Evolutionary conservation across 2,797 vertebrate genomes (phyloP).

Genomic region (Orientallactaga sibirica): DNA sequence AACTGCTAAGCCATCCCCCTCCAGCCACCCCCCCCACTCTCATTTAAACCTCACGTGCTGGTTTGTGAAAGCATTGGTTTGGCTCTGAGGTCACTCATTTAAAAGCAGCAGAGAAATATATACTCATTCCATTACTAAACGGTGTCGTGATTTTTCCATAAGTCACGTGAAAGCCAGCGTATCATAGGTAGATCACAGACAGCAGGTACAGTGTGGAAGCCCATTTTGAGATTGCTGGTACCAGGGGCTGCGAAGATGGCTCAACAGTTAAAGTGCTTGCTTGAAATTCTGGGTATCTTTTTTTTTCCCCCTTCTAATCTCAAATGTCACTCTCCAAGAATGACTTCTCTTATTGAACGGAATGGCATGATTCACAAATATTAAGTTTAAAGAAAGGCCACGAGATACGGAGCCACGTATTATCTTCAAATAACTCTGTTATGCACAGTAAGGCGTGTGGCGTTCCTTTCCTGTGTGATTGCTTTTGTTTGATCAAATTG

Average conservation of each 20-base stretch:
- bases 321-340: conserved; percentile 54
- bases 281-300: background rate
- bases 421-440: conserved; percentile 79
- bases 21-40: no score
- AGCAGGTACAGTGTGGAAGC: conserved; percentile 35
- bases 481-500: conserved; percentile 78
- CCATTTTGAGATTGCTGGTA: conserved; percentile 30
- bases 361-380: conserved; percentile 69
- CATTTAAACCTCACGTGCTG: background rate
- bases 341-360: conserved; percentile 56
- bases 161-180: background rate
- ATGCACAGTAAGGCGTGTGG: conserved; percentile 70
- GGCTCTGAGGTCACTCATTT: background rate
- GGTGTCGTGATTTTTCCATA: background rate
- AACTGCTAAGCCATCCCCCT: no score
- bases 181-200: background rate
- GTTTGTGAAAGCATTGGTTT: background rate
- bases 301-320: conserved; percentile 31
- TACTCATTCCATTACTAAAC: background rate
- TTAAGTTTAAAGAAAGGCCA: conserved; percentile 71
- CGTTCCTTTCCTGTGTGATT: conserved; percentile 70
- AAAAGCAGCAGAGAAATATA: background rate
- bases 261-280: no score
- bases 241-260: no score
- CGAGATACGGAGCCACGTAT: conserved; percentile 32